Conservation (phyloP, 2,888 invertebrate species). For the Pollenia amentaria region DNA sequence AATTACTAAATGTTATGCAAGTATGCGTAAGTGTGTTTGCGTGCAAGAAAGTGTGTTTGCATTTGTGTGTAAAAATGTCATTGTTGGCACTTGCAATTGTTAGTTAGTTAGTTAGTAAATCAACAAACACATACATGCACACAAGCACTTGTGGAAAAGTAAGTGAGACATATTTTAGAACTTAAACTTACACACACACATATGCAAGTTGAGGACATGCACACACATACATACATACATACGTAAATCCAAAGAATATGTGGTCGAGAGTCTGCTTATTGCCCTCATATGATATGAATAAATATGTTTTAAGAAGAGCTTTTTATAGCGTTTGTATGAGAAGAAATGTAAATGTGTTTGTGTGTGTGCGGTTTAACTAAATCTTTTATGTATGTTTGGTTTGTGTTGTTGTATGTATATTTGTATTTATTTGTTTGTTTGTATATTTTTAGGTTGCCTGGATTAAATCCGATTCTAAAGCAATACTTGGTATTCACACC, state of each 20-base stretch:
- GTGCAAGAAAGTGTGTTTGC: neutral
- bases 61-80: slow-evolving; percentile 42
- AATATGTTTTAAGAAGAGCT: slow-evolving; percentile 57
- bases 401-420: slow-evolving; percentile 52
- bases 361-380: slow-evolving; percentile 32
- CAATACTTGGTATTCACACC: slow-evolving; percentile 94
- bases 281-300: slow-evolving; percentile 56
- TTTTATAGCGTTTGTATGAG: slow-evolving; percentile 21
- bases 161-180: slow-evolving; percentile 33
- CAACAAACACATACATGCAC: slow-evolving; percentile 29
- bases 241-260: slow-evolving; percentile 50
- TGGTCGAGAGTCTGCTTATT: slow-evolving; percentile 55
- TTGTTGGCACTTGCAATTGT: slow-evolving; percentile 65
- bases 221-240: neutral
- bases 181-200: neutral
- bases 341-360: slow-evolving; percentile 16
- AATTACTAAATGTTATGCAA: slow-evolving; percentile 15
- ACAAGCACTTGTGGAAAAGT: neutral
- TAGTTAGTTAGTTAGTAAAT: slow-evolving; percentile 58
- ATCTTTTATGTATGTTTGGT: slow-evolving; percentile 38
- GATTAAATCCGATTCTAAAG: slow-evolving; percentile 96
- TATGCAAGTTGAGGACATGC: neutral
- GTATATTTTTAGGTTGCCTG: slow-evolving; percentile 91
- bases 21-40: neutral
- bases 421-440: slow-evolving; percentile 49